Evolutionary conservation across 2,888 invertebrate genomes (phyloP).

Genomic region (Actias luna): DNA sequence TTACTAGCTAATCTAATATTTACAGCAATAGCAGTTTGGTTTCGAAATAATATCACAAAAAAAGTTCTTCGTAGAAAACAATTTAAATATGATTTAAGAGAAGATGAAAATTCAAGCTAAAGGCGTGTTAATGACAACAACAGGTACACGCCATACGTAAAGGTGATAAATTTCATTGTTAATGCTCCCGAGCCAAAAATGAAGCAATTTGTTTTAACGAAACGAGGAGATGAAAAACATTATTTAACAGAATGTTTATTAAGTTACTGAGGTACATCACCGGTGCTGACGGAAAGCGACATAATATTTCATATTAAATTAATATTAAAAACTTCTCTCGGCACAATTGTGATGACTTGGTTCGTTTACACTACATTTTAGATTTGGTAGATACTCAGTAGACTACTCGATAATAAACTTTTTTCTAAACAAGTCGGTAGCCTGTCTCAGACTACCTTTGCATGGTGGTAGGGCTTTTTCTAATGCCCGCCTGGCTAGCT

Average conservation of each 20-base stretch:
- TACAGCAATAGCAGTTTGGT: no score
- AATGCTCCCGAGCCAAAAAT: slow-evolving; percentile 68
- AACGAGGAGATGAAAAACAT: slow-evolving; percentile 77
- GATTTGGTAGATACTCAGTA: not conserved
- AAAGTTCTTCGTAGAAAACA: not conserved
- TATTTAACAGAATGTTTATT: slow-evolving; percentile 69
- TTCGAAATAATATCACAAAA: not conserved
- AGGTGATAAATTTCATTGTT: slow-evolving; percentile 69
- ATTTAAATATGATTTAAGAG: not conserved
- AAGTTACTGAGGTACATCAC: slow-evolving; percentile 42
- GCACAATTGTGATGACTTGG: not conserved
- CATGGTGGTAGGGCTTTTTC: no score
- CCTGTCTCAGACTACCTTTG: not conserved
- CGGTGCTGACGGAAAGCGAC: slow-evolving; percentile 20
- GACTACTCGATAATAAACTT: not conserved
- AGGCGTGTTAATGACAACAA: slow-evolving; percentile 46
- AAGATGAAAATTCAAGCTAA: slow-evolving; percentile 15
- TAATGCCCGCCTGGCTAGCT: no score
- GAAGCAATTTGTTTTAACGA: slow-evolving; percentile 73
- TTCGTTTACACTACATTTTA: not conserved
- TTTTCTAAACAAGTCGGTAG: no score
- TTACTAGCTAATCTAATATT: no score
- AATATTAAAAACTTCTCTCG: slow-evolving; percentile 7
- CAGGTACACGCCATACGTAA: slow-evolving; percentile 46
- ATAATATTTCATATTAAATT: slow-evolving; percentile 17